Base-by-base conservation (phyloP, 1,140 invertebrate genomes). In the Megathymus violae region DNA sequence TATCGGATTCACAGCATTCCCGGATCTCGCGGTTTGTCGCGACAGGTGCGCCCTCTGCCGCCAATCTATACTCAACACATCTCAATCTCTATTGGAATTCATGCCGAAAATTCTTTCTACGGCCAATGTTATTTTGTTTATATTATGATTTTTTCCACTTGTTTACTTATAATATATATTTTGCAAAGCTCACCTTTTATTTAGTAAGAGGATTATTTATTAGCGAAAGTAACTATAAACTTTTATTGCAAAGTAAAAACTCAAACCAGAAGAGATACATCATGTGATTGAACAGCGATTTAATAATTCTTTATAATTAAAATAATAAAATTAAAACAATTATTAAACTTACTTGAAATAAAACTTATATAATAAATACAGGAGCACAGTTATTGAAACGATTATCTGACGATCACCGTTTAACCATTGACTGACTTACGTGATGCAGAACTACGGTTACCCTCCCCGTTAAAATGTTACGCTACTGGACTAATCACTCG, bases 1-100 rank as follows among this genome's bases (percentile, higher is more conserved):
- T 78, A 91, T 91, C 88, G 69, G 71, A 89, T 91, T 90, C 80
- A 84, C 84, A 60, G 78, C 82, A 85, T 83, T 82, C 80, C 74
- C 67, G 72, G 64, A 73, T 74, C 74, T 65, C 25, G 54, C 43
- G 68, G 63, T 74, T 69, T 74, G 69, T 67, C 73, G 71, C 51
- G 67, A 67, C 74, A 78, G 74, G 75, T 76, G 66, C 58, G 54
- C 52, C 36, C 47, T 52, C 38, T 52, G 11, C 22, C 27, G 36
- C 54, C 15, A 36, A 22, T 40, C 13, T 59, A 54, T 51, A 47
- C 52, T 34, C n/a, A n/a, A 36, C 25, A 51, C 43, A 44, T 66
- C 36, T 40, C 17, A 56, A 22, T 22, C 6, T 44, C 6, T 11
- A 31, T 16, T 22, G 52, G 19, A 56, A 56, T 56, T 41, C 52